Base-by-base conservation (phyloP, 2,113 vertebrate genomes). In the Ochotona princeps region DNA sequence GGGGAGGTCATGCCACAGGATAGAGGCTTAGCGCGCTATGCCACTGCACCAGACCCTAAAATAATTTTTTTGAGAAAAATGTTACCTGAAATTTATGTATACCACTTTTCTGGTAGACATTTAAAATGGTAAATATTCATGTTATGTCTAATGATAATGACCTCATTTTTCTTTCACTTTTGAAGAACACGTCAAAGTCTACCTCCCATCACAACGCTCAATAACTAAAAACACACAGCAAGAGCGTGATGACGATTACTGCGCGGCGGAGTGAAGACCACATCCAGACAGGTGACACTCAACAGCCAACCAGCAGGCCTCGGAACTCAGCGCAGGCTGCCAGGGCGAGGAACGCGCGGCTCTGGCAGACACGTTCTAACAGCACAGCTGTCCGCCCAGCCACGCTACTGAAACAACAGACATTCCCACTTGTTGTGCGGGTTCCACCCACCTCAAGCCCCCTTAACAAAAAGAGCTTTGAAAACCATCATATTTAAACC, bases 311-410 rank as follows among this genome's bases (percentile, higher is more conserved):
- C 38, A 47, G n/a, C 14, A 30, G 67, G 72, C 75, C 28, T 30
- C n/a, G n/a, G n/a, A n/a, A n/a, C 73, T 44, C 38, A 30, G n/a
- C 92, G 23, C 35, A 92, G 88, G 90, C 44, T 79, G 89, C 94
- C 44, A 79, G 0, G 73, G 54, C 54, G 70, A 74, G 47, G 83
- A 95, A 95, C 80, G 66, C 12, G 72, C 12, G 49, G 82, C 38
- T 63, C 44, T 78, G 26, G 89, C 87, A 97, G 92, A 78, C 85
- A 63, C 12, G 73, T 66, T 83, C 76, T 96, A 26, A 67, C 10
- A 78, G 79, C 0, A 76, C 97, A 98, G 97, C 96, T 97, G 96
- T 96, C 97, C 75, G 51, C 3, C 2, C 83, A 89, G 91, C 92
- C 95, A 90, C 0, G 20, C 85, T 95, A 93, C 93, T 93, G 30